These are phyloP conservation scores for Mionectes olivaceus DNA, from an alignment of 2,797 vertebrate genomes.

Conservation along the genomic window DNA sequence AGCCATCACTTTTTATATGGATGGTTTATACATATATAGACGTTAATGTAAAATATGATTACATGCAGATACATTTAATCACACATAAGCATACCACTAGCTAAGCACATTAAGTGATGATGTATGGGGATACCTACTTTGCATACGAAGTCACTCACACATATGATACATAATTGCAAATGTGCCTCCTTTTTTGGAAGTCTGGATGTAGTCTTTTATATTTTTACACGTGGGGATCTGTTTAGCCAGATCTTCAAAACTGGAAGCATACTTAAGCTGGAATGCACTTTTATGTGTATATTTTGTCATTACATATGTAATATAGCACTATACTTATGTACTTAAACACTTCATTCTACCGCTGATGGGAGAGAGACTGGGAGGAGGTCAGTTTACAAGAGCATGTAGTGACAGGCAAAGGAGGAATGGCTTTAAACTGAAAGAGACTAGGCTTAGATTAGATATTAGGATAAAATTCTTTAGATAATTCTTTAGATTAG, in stretches of 20 bases:
- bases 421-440: neutral
- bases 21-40: neutral
- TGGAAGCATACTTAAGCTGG: neutral
- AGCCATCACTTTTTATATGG: neutral
- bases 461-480: neutral
- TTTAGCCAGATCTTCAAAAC: neutral
- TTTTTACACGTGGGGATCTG: neutral
- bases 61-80: neutral
- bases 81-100: neutral
- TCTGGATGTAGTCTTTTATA: neutral
- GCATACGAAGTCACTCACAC: neutral
- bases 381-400: neutral
- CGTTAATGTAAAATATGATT: slow-evolving; percentile 1
- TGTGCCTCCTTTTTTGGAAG: neutral
- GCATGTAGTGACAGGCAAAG: neutral
- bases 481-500: neutral
- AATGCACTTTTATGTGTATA: neutral
- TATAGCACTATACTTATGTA: neutral
- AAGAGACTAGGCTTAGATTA: neutral
- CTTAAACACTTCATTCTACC: neutral
- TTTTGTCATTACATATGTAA: neutral
- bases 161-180: neutral
- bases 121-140: neutral
- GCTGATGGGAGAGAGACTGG: neutral
- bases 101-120: neutral